These are phyloP conservation scores for Tupaia chinensis DNA, from an alignment of 2,113 vertebrate species.

Conservation along the genomic window DNA sequence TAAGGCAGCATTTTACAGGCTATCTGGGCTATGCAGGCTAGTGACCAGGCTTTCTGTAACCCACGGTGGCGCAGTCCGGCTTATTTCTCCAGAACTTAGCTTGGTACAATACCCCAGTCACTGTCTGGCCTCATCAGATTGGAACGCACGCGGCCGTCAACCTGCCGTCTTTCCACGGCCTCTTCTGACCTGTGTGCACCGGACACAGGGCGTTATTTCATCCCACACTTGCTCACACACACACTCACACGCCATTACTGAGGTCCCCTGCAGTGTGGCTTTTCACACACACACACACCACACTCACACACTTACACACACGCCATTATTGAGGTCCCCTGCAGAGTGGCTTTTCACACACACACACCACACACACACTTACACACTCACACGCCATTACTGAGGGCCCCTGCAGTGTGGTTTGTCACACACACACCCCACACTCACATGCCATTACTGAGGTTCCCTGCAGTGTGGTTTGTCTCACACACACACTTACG, in stretches of 20 bases:
- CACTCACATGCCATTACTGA: background rate
- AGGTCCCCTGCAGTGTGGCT: too few relatives aligned
- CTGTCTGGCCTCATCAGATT: background rate
- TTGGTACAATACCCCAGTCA: background rate
- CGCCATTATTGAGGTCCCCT: too few relatives aligned
- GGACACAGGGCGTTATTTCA: background rate
- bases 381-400: background rate
- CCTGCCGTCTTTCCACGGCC: background rate
- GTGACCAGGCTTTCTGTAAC: background rate
- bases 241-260: too few relatives aligned
- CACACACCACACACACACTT: too few relatives aligned
- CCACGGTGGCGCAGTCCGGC: background rate
- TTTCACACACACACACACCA: too few relatives aligned
- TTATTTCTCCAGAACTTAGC: background rate
- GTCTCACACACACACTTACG: background rate
- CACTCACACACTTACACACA: too few relatives aligned
- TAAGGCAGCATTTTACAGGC: background rate
- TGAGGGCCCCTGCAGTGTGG: background rate
- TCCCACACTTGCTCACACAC: background rate
- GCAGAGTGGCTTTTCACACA: too few relatives aligned
- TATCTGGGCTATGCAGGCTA: background rate
- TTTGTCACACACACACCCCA: background rate
- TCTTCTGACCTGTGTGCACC: background rate
- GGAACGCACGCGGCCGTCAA: background rate
- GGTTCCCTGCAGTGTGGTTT: background rate